phyloP scores from a whole-genome alignment of 2,888 invertebrate genomes.

The Alentia gelatinosa region DNA sequence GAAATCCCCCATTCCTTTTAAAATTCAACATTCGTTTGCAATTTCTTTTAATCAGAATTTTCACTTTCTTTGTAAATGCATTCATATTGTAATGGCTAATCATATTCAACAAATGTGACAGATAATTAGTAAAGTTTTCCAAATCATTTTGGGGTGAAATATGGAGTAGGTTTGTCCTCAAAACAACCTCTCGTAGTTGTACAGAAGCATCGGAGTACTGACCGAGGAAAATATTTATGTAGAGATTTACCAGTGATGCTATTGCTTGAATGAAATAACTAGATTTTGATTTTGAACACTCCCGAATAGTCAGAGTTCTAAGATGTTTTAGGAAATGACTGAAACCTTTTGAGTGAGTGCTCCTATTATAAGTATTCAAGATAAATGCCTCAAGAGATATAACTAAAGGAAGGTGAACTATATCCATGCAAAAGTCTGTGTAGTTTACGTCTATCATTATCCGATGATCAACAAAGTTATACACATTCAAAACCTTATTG shows the following conservation, averaged over 20 bases:
- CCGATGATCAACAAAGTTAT: too few species aligned
- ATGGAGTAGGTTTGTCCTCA: not conserved
- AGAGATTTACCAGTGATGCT: not conserved
- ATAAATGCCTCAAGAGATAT: not conserved
- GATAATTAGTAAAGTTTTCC: too few species aligned
- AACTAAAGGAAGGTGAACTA: not conserved
- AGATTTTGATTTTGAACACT: not conserved
- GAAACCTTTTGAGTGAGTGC: not conserved
- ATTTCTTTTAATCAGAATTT: too few species aligned
- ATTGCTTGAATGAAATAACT: not conserved
- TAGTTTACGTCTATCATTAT: not conserved
- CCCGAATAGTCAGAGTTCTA: not conserved
- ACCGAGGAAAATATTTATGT: not conserved
- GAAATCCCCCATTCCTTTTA: too few species aligned
- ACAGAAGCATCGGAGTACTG: not conserved
- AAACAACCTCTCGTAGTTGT: not conserved
- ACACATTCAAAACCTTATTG: not conserved
- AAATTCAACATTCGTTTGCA: too few species aligned
- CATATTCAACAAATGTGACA: too few species aligned
- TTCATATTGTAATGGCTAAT: too few species aligned
- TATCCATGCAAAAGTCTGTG: not conserved
- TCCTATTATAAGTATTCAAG: not conserved
- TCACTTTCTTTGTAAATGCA: too few species aligned
- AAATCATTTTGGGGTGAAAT: too few species aligned
- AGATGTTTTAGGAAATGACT: not conserved